Percentiles rank a stretch among this genome's conserved stretches.
These are phyloP conservation scores for Coluber constrictor DNA, from an alignment of 2,797 vertebrate species.

Conservation along the genomic window DNA sequence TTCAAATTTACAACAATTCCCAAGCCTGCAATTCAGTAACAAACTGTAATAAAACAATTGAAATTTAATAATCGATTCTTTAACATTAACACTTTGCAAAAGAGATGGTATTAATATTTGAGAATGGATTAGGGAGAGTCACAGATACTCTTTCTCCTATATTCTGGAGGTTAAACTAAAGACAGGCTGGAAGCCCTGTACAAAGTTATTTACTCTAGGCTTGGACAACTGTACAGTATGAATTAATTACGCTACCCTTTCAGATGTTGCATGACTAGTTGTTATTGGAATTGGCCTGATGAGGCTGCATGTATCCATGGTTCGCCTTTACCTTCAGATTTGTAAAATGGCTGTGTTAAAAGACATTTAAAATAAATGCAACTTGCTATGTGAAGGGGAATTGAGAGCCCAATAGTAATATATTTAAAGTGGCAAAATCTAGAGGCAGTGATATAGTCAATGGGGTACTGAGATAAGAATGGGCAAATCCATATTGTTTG, in stretches of 20 bases:
- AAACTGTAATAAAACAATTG: not conserved
- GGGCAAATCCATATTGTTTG: not conserved
- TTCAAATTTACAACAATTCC: not conserved
- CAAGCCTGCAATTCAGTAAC: not conserved
- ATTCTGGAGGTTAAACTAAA: not conserved
- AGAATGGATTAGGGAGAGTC: not conserved
- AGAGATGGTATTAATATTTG: not conserved
- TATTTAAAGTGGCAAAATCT: not conserved
- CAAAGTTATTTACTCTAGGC: not conserved
- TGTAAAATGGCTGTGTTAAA: not conserved
- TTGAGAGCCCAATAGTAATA: not conserved
- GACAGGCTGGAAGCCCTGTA: not conserved
- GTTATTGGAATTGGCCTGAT: not conserved
- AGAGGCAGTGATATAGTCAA: not conserved
- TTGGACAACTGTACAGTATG: not conserved
- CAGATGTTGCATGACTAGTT: not conserved
- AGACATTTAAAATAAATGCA: not conserved
- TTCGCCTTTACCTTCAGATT: not conserved
- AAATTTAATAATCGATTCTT: not conserved
- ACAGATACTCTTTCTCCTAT: not conserved
- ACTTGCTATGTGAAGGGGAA: not conserved
- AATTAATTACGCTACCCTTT: not conserved
- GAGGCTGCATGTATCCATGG: not conserved
- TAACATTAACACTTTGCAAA: not conserved
- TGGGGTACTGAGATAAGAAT: not conserved